Base-by-base conservation (phyloP, 1,140 invertebrate species). In the Diorhabda sublineata region DNA sequence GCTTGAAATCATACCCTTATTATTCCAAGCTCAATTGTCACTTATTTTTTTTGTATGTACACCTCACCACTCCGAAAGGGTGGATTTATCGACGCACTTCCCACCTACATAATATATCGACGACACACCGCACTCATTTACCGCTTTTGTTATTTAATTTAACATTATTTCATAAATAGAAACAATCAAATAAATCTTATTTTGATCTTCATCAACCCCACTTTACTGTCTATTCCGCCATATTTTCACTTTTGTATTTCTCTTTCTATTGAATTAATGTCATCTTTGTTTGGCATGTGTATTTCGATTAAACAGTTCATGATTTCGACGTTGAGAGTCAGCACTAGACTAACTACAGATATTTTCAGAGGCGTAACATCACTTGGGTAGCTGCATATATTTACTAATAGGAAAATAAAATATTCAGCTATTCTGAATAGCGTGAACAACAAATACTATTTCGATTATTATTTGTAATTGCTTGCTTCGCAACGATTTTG, bases 1-100 rank as follows among this genome's bases (percentile, higher is more conserved):
- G 66, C 71, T 75, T 75, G 76, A 73, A 77, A 75, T 69, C 75
- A 79, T 79, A 74, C 75, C 77, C 78, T 69, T 71, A 57, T 71
- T 57, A 66, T 73, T 72, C 63, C 77, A 74, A 74, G 75, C 2
- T 2, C 2, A 52, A 52, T 77, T 74, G 71, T 77, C 71, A 72
- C 71, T 67, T 45, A 71, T 61, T 66, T 68, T 61, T 71, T 67
- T 67, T 71, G 68, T 60, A 67, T 60, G 67, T 60, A 64, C 71
- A 69, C 72, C 68, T 62, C 63, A 71, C 66, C 72, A 72, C 74
- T 71, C 67, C 61, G 52, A 71, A 69, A 67, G 65, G 69, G 66
- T 72, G 62, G 69, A 63, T 57, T 68, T 66, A 42, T 57, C 59
- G 64, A 66, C 56, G 61, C 61, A 47, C 62, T 56, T 60, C 8